Base-by-base conservation (phyloP, 2,888 invertebrate genomes). In the Eurytoma californica region DNA sequence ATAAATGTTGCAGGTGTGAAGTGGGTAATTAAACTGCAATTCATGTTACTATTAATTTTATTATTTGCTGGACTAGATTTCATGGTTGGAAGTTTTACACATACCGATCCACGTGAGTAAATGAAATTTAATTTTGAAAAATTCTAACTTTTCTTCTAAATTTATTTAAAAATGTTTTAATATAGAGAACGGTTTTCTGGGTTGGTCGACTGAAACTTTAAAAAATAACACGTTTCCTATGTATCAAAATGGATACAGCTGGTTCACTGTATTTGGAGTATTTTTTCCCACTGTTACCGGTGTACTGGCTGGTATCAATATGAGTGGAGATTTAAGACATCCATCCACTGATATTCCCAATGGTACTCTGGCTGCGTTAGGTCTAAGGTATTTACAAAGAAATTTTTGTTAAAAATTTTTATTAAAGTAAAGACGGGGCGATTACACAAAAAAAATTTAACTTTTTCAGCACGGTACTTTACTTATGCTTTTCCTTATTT, bases 261-360 rank as follows among this genome's bases (percentile, higher is more conserved):
- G 98, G 96, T 98, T 98, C 91, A 96, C 95, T 70, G 97, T 98
- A 58, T 98, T 98, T 91, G 98, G 98, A 49, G 97, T 99, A 2
- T 98, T 98, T 91, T 99, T 99, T 90, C 98, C 98, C 16, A 98
- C 98, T 0, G 97, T 98, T 39, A 98, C 98, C 66, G 99, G 99
- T 18, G 96, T 99, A 82, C 92, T 99, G 83, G 97, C 98, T 7
- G 99, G 99, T 51, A 98, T 99, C 85, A 99, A 99, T 89, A 99
- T 99, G 98, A 97, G 98, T 88, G 98, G 98, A 16, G 98, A 99
- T 90, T 92, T 99, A 77, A 94, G 95, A 84, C 95, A 97, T 84
- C 98, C 98, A 1, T 96, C 97, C 5, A 93, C 94, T 60, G 97
- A 97, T 90, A 98, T 98, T 87, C 98, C 98, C 0, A 95, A 96